Evolutionary conservation across 2,888 invertebrate species (phyloP), one percentile per base, ranked within the genome.

Genomic region (Limnephilus rhombicus): DNA sequence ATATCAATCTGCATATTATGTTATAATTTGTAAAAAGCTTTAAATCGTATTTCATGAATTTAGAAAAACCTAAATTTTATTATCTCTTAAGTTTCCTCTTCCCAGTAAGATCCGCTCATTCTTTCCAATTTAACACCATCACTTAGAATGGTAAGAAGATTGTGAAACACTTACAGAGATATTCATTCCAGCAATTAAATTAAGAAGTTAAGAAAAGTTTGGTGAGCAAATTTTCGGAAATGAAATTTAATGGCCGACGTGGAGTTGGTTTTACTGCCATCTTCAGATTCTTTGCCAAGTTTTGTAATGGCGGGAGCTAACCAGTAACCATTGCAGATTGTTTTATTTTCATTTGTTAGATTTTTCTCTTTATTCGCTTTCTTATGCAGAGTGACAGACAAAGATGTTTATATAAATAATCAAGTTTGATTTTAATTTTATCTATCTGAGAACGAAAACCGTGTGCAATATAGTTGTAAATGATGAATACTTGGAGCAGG

Each of bases 151-250:
- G 24, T 24, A n/a, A 68, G 34, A 83, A 83, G 37, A 83, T 83
- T 83, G 83, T 15, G 49, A 86, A 24, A 86, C n/a, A 15, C 37
- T 86, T 45, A 29, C 9, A 31, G 45, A 89, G 68, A 89, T 45
- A 80, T 88, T 80, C 68, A 89, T 80, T 89, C 34, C 80, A 24
- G 80, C 88, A 80, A 89, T 89, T 89, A 89, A 89, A 89, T 89
- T 89, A 89, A 89, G 80, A 80, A 89, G 88, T 80, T 89, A 18
- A 12, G 86, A 45, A 86, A 80, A 89, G 80, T 89, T 87, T 18
- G 37, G 37, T 83, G 83, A 83, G 88, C 37, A 41, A 89, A 80
- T 89, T 89, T 89, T 45, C 34, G n/a, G 34, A 89, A 80, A 80
- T 89, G 31, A 80, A 80, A 89, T 80, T 37, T 89, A 80, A 37